Base-by-base conservation (phyloP, 2,888 invertebrate species). In the Amphipyra tragopoginis region DNA sequence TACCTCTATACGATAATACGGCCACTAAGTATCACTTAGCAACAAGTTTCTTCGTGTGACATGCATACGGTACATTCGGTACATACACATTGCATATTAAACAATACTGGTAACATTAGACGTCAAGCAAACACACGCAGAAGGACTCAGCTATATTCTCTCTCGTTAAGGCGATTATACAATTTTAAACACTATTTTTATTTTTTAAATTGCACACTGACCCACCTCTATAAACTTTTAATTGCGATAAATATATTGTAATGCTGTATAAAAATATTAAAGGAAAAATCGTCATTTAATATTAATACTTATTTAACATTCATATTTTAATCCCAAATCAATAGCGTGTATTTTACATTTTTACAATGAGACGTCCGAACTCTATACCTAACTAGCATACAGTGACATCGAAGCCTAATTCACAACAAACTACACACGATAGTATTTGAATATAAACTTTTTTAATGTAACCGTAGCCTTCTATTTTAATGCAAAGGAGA, bases 251-350 rank as follows among this genome's bases (percentile, higher is more conserved):
- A 93, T 93, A 93, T 89, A 82, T 89, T 91, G 90, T 93, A 92
- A 93, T 93, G 93, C 93, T 94, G 94, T 94, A 94, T 94, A 94
- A 94, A 94, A 94, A 94, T 94, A 94, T 93, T 94, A 94, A 94
- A 94, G 93, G 90, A 93, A 94, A 93, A 92, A 92, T 92, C 90
- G 90, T 92, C 90, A 91, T 90, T 90, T 90, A 90, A 86, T 91
- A 89, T 88, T 88, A 89, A 87, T 89, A 84, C 90, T 90, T 93
- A 93, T 84, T 87, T 92, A 93, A 92, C 92, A 92, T 93, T 90
- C 88, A 92, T 91, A 90, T 67, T 77, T 88, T 82, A 81, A 90
- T 87, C 86, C 85, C 87, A 90, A 93, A 90, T 89, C 84, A 90
- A 90, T 91, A 91, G 92, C 91, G 90, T 91, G 89, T 94, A 93